Conservation (phyloP, 1,140 invertebrate genomes). For the Drosophila pandora region DNA sequence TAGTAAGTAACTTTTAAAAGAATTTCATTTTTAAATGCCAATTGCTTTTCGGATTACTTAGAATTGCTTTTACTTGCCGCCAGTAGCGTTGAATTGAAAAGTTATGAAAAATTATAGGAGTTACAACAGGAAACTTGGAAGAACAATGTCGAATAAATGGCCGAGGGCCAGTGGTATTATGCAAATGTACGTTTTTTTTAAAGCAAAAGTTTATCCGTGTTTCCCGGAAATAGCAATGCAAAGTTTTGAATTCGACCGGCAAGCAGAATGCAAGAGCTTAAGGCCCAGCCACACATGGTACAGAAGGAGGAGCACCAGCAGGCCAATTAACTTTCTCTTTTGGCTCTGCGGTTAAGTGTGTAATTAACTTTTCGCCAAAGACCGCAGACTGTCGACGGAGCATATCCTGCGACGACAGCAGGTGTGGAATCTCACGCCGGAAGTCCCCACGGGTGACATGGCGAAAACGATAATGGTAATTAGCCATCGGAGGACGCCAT, state of each 20-base stretch:
- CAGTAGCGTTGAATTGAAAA: conserved; percentile 7
- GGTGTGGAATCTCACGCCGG: conserved; percentile 34
- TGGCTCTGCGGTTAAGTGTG: conserved; percentile 28
- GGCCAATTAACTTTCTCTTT: conserved; percentile 21
- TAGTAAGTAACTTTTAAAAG: background rate
- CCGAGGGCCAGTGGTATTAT: conserved; percentile 17
- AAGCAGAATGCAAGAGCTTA: conserved; percentile 1
- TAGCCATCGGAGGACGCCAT: conserved; percentile 17
- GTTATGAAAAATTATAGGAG: conserved; percentile 19
- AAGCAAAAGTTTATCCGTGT: background rate
- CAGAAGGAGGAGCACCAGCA: background rate
- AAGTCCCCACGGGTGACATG: conserved; percentile 24
- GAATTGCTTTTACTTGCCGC: conserved; percentile 8
- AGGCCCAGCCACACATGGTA: background rate
- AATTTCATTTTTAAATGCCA: background rate
- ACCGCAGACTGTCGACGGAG: conserved; percentile 21
- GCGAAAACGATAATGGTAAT: conserved; percentile 40
- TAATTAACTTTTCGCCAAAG: conserved; percentile 35
- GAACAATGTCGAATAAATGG: conserved; percentile 5
- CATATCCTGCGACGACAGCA: conserved; percentile 17
- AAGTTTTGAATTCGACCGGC: background rate
- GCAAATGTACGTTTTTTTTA: conserved; percentile 15
- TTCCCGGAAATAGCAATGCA: conserved; percentile 9
- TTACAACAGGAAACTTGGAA: background rate
- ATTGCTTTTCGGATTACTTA: background rate